Conservation (phyloP, 1,140 invertebrate species). For the Leptopilina boulardi region DNA sequence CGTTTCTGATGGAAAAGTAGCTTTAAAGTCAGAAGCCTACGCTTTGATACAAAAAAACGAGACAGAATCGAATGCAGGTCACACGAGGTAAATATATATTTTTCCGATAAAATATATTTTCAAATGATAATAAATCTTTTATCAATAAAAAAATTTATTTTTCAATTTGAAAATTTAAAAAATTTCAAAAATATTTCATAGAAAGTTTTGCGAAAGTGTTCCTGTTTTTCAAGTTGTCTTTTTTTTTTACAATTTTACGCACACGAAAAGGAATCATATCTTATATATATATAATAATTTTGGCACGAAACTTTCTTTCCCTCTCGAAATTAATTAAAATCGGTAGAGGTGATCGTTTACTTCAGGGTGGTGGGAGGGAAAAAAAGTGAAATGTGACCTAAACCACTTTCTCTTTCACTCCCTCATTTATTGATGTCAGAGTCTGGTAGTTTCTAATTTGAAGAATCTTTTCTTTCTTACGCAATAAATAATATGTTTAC, state of each 20-base stretch:
- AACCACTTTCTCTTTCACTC: conserved; percentile 31
- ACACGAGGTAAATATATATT: conserved; percentile 58
- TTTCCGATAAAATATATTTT: conserved; percentile 23
- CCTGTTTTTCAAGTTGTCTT: neutral
- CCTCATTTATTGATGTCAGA: conserved; percentile 14
- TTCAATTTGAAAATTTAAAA: too few species aligned
- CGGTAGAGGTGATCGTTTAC: neutral
- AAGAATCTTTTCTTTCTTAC: conserved; percentile 15
- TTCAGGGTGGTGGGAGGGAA: neutral
- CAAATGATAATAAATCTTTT: neutral
- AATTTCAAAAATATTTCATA: conserved; percentile 15
- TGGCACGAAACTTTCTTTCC: conserved; percentile 18
- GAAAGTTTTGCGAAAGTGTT: conserved; percentile 10
- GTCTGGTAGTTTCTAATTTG: conserved; percentile 7
- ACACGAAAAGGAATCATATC: neutral
- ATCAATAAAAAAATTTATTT: too few species aligned
- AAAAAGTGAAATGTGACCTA: conserved; percentile 32
- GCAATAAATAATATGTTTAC: too few species aligned
- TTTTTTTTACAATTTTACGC: neutral
- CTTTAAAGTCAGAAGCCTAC: conserved; percentile 84
- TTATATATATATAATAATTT: conserved; percentile 31
- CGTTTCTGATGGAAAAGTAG: conserved; percentile 81
- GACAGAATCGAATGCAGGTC: conserved; percentile 54
- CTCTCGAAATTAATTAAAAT: conserved; percentile 1
- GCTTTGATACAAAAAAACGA: conserved; percentile 77